phyloP scores from a whole-genome alignment of 2,113 vertebrate species.

The Toxostoma redivivum region DNA sequence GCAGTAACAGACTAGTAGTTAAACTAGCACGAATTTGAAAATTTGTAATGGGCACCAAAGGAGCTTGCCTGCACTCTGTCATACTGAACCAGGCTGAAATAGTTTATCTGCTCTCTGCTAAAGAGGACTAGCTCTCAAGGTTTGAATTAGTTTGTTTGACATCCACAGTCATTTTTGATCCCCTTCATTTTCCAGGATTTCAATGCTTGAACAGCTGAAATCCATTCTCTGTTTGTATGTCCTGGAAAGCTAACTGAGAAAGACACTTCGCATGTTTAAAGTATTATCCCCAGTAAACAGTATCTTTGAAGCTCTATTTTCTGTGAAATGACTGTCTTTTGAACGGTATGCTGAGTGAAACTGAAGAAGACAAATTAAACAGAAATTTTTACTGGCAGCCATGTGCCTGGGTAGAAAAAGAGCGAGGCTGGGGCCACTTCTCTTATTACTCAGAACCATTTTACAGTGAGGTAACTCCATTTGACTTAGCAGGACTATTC shows the following conservation, averaged over 20 bases:
- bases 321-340: neutral
- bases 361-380: neutral
- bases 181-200: constrained; percentile 10
- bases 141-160: neutral
- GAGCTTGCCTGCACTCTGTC: neutral
- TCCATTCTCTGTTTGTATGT: neutral
- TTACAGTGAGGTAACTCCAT: neutral
- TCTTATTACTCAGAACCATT: neutral
- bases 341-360: neutral
- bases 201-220: neutral
- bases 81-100: neutral
- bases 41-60: neutral
- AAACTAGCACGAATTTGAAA: constrained; percentile 64
- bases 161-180: neutral
- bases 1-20: constrained; percentile 70
- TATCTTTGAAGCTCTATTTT: neutral
- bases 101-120: neutral
- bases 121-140: neutral
- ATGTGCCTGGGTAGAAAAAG: neutral
- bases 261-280: neutral
- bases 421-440: neutral
- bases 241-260: neutral
- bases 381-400: neutral
- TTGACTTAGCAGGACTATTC: neutral
- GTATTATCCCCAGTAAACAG: constrained; percentile 30